Evolutionary conservation across 2,113 vertebrate species (phyloP).

Genomic region (Percopsis transmontana): DNA sequence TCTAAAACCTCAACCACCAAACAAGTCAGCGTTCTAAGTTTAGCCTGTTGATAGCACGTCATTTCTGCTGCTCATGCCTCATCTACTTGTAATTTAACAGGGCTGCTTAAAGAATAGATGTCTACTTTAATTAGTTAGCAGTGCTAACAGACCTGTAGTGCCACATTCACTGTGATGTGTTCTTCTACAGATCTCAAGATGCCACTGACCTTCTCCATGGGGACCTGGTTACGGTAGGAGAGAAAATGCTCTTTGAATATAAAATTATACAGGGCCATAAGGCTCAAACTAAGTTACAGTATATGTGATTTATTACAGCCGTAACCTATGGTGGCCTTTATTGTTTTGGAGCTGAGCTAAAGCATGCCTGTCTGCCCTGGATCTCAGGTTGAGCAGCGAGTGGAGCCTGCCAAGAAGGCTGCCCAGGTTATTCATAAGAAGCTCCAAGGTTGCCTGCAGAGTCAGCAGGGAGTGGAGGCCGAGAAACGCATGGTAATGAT

Average conservation of each 20-base stretch:
- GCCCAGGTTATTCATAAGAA: conserved; percentile 91
- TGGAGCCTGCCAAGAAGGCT: conserved; percentile 89
- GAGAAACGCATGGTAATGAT: conserved; percentile 88
- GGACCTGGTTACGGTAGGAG: conserved; percentile 87
- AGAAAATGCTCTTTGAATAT: not conserved
- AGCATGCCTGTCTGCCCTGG: conserved; percentile 8
- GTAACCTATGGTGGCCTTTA: not conserved
- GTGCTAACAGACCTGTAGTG: too few species aligned
- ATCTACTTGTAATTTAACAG: too few species aligned
- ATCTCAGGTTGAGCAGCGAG: conserved; percentile 89
- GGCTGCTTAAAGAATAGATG: too few species aligned
- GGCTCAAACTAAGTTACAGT: too few species aligned
- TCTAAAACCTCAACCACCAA: too few species aligned
- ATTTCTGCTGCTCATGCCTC: too few species aligned
- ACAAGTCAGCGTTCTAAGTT: too few species aligned
- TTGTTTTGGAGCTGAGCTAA: not conserved
- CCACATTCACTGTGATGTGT: not conserved
- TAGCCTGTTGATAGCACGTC: too few species aligned
- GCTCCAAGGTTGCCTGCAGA: conserved; percentile 89
- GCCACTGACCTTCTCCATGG: conserved; percentile 88
- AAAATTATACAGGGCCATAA: not conserved
- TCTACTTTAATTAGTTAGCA: not conserved
- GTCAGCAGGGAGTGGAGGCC: conserved; percentile 85
- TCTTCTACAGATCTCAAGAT: conserved; percentile 84
- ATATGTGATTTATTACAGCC: not conserved